Evolutionary conservation across 2,113 vertebrate genomes (phyloP).

Genomic region (Montifringilla adamsi): DNA sequence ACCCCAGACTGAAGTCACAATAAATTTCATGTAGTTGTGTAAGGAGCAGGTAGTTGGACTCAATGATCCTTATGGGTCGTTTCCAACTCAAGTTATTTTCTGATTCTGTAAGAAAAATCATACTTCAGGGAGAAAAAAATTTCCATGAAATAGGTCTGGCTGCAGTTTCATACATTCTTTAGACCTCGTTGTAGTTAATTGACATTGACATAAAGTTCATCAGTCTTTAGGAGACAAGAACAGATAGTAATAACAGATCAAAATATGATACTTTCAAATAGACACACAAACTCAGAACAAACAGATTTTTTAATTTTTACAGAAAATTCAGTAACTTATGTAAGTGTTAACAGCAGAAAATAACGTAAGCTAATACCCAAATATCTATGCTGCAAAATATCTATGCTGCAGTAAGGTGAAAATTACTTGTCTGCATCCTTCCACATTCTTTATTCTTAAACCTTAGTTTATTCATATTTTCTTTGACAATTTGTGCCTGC

Average conservation of each 20-base stretch:
- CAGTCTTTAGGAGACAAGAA: background rate
- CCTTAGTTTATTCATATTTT: background rate
- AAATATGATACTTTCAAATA: background rate
- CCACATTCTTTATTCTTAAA: background rate
- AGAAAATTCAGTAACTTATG: background rate
- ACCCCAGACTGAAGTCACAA: background rate
- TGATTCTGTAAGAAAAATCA: background rate
- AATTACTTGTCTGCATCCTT: background rate
- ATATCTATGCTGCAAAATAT: background rate
- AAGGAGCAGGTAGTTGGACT: background rate
- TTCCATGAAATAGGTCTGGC: background rate
- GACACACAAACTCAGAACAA: background rate
- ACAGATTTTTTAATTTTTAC: background rate
- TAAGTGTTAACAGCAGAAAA: background rate
- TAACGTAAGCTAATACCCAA: background rate
- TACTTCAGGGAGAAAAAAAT: background rate
- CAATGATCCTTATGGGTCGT: rapidly evolving
- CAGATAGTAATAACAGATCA: background rate
- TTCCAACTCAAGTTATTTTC: background rate
- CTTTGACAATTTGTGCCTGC: background rate
- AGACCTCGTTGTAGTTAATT: background rate
- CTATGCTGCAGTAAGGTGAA: background rate
- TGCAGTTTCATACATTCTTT: background rate
- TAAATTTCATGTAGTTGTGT: background rate
- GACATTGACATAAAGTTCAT: background rate